Evolutionary conservation across 2,113 vertebrate species (phyloP), one percentile per base, ranked within the genome.

Genomic region (Acinonyx jubatus): DNA sequence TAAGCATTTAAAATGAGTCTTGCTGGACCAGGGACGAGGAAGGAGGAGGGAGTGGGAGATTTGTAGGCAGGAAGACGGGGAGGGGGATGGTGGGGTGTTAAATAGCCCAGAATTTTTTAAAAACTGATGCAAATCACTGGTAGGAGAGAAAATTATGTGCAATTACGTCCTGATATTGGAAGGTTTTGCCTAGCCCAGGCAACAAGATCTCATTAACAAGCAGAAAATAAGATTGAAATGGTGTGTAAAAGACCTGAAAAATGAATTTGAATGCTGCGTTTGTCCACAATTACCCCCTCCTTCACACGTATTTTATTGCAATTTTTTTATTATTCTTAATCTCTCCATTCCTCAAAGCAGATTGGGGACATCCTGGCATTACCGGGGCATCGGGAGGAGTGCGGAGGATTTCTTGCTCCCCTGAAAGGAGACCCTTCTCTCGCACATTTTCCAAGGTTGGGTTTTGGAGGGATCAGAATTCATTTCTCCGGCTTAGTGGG

Each of bases 141-240:
- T 99, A 99, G 98, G 99, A 99, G 99, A 99, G 99, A 99, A 99
- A 99, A 99, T 99, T 99, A 99, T 99, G 99, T 99, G 99, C 99
- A 99, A 99, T 99, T 99, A 99, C 99, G 99, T 99, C 99, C 99
- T 99, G 99, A 99, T 99, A 99, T 99, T 99, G 99, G 99, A 99
- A 99, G 99, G 99, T 99, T 99, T 98, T 99, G 99, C 99, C 99
- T 99, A 99, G 99, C 99, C 99, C 99, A 99, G 99, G 99, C 99
- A 99, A 99, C 99, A 99, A 99, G 99, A 99, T 99, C 99, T 99
- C 99, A 99, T 99, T 99, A 99, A 99, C 99, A 99, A 99, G 99
- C 99, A 99, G 99, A 99, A 99, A 99, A 99, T 99, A 99, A 99
- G 99, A 99, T 99, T 99, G 99, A 99, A 99, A 99, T 99, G 99